Evolutionary conservation across 1,140 invertebrate species (phyloP).

Genomic region (Atta colombica): DNA sequence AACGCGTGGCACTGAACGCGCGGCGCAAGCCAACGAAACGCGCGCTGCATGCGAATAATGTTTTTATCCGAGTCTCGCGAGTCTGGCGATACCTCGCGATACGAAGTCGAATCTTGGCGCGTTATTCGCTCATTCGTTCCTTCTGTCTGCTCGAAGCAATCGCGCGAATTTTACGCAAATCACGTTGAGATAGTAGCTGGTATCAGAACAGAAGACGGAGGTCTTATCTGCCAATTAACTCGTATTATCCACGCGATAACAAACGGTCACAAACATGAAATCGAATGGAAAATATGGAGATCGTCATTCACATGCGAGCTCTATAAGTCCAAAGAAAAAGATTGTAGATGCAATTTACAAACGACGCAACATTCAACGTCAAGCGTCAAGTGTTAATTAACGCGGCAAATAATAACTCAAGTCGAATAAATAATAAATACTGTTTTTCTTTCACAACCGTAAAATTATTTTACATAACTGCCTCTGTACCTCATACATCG

Average conservation of each 20-base stretch:
- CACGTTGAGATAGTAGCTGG: not conserved
- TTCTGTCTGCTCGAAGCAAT: not conserved
- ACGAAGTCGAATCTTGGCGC: slow-evolving; percentile 52
- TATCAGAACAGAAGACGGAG: not conserved
- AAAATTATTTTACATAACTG: not conserved
- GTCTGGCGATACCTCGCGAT: slow-evolving; percentile 60
- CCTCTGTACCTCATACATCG: not conserved
- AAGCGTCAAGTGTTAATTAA: not conserved
- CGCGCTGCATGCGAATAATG: slow-evolving; percentile 49
- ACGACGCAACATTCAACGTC: not conserved
- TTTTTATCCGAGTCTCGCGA: slow-evolving; percentile 48
- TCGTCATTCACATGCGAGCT: not conserved
- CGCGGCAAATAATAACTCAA: not conserved
- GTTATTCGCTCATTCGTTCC: not conserved
- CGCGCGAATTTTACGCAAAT: slow-evolving; percentile 1
- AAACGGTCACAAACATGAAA: not conserved
- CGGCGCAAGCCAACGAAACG: slow-evolving; percentile 33
- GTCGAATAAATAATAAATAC: not conserved
- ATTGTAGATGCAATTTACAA: not conserved
- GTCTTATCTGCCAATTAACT: not conserved
- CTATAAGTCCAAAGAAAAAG: not conserved
- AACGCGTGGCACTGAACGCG: slow-evolving; percentile 55
- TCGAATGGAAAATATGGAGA: not conserved
- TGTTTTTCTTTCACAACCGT: not conserved
- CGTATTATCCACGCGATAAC: not conserved